These are phyloP conservation scores for Collichthys lucidus DNA, from an alignment of 2,113 vertebrate genomes.

Conservation along the genomic window DNA sequence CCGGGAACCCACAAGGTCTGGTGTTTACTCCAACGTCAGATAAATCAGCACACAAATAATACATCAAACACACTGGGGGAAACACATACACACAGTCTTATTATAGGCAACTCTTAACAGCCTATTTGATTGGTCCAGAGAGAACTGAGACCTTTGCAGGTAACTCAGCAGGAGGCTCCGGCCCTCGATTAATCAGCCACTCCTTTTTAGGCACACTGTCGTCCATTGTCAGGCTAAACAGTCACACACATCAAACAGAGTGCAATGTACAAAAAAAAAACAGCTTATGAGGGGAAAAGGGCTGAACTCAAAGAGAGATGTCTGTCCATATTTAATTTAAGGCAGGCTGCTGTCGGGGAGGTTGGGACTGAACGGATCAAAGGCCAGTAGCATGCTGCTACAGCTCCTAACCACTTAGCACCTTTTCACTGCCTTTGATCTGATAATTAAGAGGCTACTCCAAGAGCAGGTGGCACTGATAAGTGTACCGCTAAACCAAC, in stretches of 20 bases:
- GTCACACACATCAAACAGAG: slow-evolving; percentile 76
- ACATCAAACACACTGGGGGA: slow-evolving; percentile 67
- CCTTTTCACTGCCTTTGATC: slow-evolving; percentile 85
- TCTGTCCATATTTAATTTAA: slow-evolving; percentile 80
- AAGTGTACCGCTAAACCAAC: slow-evolving; percentile 73
- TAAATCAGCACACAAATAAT: slow-evolving; percentile 70
- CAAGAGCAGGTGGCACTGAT: slow-evolving; percentile 84
- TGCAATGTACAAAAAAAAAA: slow-evolving; percentile 49
- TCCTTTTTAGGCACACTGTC: slow-evolving; percentile 43
- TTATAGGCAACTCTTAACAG: slow-evolving; percentile 63
- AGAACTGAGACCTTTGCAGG: slow-evolving; percentile 73
- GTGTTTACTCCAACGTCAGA: slow-evolving; percentile 68
- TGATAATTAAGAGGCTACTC: slow-evolving; percentile 84
- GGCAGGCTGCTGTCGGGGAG: slow-evolving; percentile 66
- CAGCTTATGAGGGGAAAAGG: slow-evolving; percentile 66
- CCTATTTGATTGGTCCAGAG: slow-evolving; percentile 58
- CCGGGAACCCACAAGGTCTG: slow-evolving; percentile 36
- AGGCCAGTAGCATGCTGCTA: slow-evolving; percentile 77
- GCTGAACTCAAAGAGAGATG: slow-evolving; percentile 70
- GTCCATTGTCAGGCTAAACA: slow-evolving; percentile 61
- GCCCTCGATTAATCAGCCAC: slow-evolving; percentile 56
- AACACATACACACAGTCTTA: slow-evolving; percentile 41
- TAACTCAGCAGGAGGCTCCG: slow-evolving; percentile 61
- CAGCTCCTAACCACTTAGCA: slow-evolving; percentile 82
- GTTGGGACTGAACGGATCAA: slow-evolving; percentile 83